Evolutionary conservation across 2,888 invertebrate species (phyloP).

Genomic region (Sicus ferrugineus): DNA sequence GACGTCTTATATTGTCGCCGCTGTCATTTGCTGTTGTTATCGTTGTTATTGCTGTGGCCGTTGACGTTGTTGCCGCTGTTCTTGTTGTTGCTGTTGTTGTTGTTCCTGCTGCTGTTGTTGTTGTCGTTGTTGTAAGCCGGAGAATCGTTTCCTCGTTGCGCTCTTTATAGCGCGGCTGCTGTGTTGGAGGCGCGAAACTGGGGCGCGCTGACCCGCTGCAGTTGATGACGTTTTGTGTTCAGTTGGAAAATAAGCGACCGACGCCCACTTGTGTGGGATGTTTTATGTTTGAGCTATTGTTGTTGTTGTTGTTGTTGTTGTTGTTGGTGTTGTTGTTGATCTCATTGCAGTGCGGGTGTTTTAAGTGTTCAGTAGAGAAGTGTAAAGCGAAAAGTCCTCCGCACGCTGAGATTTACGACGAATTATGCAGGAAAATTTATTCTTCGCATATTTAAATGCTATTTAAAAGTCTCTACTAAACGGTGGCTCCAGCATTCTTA

Average conservation of each 20-base stretch:
- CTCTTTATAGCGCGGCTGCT: not conserved
- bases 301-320: not conserved
- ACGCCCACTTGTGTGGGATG: constrained; percentile 25
- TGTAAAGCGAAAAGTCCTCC: not conserved
- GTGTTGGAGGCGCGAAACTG: not conserved
- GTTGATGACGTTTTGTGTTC: constrained; percentile 21
- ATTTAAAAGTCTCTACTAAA: too few species aligned
- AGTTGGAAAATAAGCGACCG: constrained; percentile 20
- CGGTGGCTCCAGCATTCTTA: too few species aligned
- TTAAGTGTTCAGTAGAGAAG: not conserved
- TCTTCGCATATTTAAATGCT: not conserved
- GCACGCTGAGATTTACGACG: not conserved
- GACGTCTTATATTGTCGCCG: constrained; percentile 31
- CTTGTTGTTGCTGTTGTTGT: constrained; percentile 13
- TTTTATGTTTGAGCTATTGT: constrained; percentile 14
- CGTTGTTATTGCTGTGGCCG: too few species aligned
- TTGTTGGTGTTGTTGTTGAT: not conserved
- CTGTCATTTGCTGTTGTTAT: constrained; percentile 21
- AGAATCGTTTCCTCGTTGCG: not conserved
- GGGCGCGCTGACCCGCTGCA: not conserved
- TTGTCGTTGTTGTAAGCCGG: constrained; percentile 1
- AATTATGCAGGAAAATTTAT: constrained; percentile 2
- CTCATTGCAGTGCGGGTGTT: constrained; percentile 4
- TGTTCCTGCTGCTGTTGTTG: constrained; percentile 14
- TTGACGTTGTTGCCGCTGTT: constrained; percentile 3